phyloP scores from a whole-genome alignment of 2,888 invertebrate genomes.

The Chrysomela aeneicollis region DNA sequence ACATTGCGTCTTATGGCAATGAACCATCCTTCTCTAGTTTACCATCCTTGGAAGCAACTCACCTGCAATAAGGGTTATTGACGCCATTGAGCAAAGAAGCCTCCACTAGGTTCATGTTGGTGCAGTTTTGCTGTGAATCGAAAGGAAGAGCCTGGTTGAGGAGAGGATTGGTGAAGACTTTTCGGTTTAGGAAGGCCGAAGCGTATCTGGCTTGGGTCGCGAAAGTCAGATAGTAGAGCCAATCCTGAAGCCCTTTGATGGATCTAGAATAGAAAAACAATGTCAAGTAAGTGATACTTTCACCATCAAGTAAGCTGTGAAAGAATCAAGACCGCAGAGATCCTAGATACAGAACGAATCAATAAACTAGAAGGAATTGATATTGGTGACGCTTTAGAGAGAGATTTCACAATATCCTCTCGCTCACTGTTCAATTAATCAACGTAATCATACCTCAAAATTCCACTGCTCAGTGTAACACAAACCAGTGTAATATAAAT shows the following conservation, averaged over 20 bases:
- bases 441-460: conserved; percentile 76
- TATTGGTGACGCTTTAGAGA: too few species aligned
- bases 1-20: too few species aligned
- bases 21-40: too few species aligned
- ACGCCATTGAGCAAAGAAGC: conserved; percentile 63
- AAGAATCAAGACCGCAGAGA: too few species aligned
- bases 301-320: too few species aligned
- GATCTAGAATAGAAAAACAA: conserved; percentile 64
- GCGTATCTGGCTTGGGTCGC: conserved; percentile 83
- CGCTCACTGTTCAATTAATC: too few species aligned
- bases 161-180: conserved; percentile 69
- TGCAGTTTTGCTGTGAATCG: conserved; percentile 66
- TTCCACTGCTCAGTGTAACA: conserved; percentile 76
- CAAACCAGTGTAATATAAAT: conserved; percentile 80
- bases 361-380: too few species aligned
- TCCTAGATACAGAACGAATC: too few species aligned
- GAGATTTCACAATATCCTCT: too few species aligned
- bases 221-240: conserved; percentile 82
- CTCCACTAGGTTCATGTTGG: conserved; percentile 65
- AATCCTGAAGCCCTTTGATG: conserved; percentile 79
- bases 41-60: background rate
- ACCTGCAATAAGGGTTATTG: conserved; percentile 64
- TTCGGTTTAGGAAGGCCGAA: conserved; percentile 76
- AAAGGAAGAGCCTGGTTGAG: conserved; percentile 63
- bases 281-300: too few species aligned